Evolutionary conservation across 2,888 invertebrate genomes (phyloP), one percentile per base, ranked within the genome.

Genomic region (Sesamia inferens): DNA sequence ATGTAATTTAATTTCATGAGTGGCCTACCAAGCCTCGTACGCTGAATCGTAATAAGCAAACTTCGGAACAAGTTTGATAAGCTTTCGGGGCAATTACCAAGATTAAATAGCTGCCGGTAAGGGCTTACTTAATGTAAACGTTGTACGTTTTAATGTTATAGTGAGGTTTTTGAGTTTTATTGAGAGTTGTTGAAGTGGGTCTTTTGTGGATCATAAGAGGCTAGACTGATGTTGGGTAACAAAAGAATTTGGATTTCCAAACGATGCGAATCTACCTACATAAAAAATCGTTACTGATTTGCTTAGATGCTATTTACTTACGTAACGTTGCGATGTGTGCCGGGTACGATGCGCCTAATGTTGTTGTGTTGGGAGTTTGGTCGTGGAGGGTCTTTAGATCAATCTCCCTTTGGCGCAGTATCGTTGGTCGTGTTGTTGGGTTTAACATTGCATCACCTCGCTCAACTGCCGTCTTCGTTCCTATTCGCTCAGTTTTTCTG

Each of bases 1-100:
- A 89, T 91, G 92, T 94, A 93, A 94, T 94, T 94, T 94, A 94
- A 94, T 94, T 93, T 92, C 92, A 91, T 92, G 93, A 93, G 94
- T 94, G 93, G 93, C 88, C 92, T 90, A 88, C 91, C 88, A 87
- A 83, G 84, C 81, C 87, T 88, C 88, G 88, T 89, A 90, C 91
- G 90, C 87, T 87, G 92, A 92, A 92, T 93, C 90, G 90, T 93
- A 93, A 93, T 92, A 91, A 91, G 93, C 89, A 88, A 94, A 94
- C 91, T 94, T 93, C 85, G 87, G 86, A 89, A 89, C 89, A 91
- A 93, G 90, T 94, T 93, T 93, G 92, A 93, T 93, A 93, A 92
- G 92, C 92, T 92, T 90, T 90, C 86, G 89, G 88, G 87, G 89
- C 92, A 91, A 93, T 94, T 92, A 93, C 91, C 85, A 88, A 89